Evolutionary conservation across 2,888 invertebrate genomes (phyloP), one percentile per base, ranked within the genome.

Genomic region (Sminthurides aquaticus): DNA sequence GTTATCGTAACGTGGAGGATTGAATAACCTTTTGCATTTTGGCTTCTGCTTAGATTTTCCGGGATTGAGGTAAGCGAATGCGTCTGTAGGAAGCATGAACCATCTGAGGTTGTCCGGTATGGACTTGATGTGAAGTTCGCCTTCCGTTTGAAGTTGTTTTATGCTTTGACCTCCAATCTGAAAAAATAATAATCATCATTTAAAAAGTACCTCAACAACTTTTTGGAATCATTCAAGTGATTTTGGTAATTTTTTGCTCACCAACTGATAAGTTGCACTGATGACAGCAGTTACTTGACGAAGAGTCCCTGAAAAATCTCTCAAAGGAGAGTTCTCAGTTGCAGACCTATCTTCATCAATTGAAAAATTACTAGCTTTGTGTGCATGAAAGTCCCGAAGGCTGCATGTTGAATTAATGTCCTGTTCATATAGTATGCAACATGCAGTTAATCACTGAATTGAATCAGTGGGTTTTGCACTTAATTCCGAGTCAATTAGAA

Each of bases 61-160:
- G 5, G 43, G 8, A 5, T 5, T 11, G 15, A 5, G 15, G 43
- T 34, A 34, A 5, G 43, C 26, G 5, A 34, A 15, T 3, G 60
- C 64, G 28, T 64, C 64, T n/a, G 54, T n/a, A 5, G 59, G 64
- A 1, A 64, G 26, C 59, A 64, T 49, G 43, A 64, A 64, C 64
- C 64, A 64, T 11, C 64, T 52, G 2, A 64, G 26, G 8, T 49
- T 24, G 49, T 57, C 24, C 20, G 22, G 26, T 1, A 20, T 22
- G 1, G 24, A 3, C 8, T 22, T 29, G 11, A 59, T n/a, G 11
- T 26, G 57, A 27, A 55, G 5, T 52, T 52, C 15, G 28, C 5
- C n/a, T 48, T n/a, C 49, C 5, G 24, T 20, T n/a, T 28, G 29
- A n/a, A 5, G 8, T 18, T 5, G 24, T 26, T 27, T 26, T 48